Percentiles rank a stretch among this genome's conserved stretches.
Conservation (phyloP, 2,888 invertebrate species). For the Synergus laeviventris region DNA sequence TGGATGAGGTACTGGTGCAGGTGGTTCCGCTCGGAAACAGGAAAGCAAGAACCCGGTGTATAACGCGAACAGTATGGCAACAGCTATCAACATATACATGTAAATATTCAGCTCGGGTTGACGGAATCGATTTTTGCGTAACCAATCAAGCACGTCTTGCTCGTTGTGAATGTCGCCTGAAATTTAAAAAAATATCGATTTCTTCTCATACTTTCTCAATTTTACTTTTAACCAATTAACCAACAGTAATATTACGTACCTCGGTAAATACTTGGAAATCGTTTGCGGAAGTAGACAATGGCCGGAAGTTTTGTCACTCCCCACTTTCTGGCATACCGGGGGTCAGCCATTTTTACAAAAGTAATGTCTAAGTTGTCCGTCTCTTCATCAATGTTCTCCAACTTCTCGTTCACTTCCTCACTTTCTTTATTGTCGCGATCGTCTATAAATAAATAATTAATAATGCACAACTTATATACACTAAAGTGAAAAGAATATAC, state of each 20-base stretch:
- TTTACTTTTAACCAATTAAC: no score
- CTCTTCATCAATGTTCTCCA: slow-evolving; percentile 96
- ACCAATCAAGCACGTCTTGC: slow-evolving; percentile 93
- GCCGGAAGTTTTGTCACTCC: slow-evolving; percentile 94
- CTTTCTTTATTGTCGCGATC: slow-evolving; percentile 89
- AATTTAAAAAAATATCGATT: slow-evolving; percentile 49
- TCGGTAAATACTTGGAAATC: slow-evolving; percentile 95
- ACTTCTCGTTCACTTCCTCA: slow-evolving; percentile 87
- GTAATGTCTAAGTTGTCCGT: slow-evolving; percentile 95
- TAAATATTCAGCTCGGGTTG: slow-evolving; percentile 95
- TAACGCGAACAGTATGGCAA: slow-evolving; percentile 90
- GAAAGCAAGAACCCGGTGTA: slow-evolving; percentile 94
- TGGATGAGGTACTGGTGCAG: slow-evolving; percentile 80
- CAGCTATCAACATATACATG: slow-evolving; percentile 93
- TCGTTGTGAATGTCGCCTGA: slow-evolving; percentile 89
- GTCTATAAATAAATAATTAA: slow-evolving; percentile 77
- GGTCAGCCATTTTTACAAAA: slow-evolving; percentile 95
- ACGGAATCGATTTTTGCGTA: slow-evolving; percentile 93
- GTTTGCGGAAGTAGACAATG: slow-evolving; percentile 92
- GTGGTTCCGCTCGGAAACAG: slow-evolving; percentile 88
- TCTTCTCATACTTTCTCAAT: no score
- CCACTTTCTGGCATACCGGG: slow-evolving; percentile 94
- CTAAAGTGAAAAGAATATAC: slow-evolving; percentile 27
- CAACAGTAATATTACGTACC: slow-evolving; percentile 77
- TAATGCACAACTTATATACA: slow-evolving; percentile 26